Percentiles rank a stretch among this genome's conserved stretches.
Evolutionary conservation across 2,888 invertebrate genomes (phyloP).

Genomic region (Galeruca laticollis): DNA sequence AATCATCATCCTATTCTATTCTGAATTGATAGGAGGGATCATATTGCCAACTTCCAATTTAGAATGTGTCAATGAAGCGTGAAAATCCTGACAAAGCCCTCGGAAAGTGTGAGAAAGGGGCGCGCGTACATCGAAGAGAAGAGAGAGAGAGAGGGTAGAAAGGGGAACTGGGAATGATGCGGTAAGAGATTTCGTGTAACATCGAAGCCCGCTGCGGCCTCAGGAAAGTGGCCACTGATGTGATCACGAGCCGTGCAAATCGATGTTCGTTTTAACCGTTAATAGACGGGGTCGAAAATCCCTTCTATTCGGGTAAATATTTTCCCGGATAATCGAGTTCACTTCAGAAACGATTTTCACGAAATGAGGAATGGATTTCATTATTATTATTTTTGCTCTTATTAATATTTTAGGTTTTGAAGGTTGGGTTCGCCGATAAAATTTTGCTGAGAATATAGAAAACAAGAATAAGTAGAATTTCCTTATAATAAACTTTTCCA

Average conservation of each 20-base stretch:
- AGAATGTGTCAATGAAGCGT: conserved; percentile 26
- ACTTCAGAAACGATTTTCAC: conserved; percentile 28
- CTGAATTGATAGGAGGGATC: neutral
- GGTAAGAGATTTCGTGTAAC: conserved; percentile 60
- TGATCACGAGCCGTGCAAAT: conserved; percentile 66
- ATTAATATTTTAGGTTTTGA: neutral
- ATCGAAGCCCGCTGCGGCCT: conserved; percentile 57
- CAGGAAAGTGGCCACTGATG: conserved; percentile 65
- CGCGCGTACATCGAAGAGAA: conserved; percentile 31
- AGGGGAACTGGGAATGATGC: conserved; percentile 23
- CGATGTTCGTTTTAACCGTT: conserved; percentile 65
- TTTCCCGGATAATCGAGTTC: conserved; percentile 32
- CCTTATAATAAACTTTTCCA: too few species aligned
- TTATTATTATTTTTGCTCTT: conserved; percentile 16
- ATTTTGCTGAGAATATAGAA: too few species aligned
- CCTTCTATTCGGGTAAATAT: conserved; percentile 37
- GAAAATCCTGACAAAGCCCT: conserved; percentile 22
- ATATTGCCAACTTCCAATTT: conserved; percentile 11
- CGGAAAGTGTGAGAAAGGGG: conserved; percentile 36
- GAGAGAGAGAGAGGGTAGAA: conserved; percentile 30
- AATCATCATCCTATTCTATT: neutral
- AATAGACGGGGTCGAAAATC: conserved; percentile 42
- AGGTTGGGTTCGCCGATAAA: neutral
- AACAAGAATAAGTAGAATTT: too few species aligned
- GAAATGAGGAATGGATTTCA: conserved; percentile 8